Conservation (phyloP, 2,113 vertebrate species). For the Platysteira castanea region DNA sequence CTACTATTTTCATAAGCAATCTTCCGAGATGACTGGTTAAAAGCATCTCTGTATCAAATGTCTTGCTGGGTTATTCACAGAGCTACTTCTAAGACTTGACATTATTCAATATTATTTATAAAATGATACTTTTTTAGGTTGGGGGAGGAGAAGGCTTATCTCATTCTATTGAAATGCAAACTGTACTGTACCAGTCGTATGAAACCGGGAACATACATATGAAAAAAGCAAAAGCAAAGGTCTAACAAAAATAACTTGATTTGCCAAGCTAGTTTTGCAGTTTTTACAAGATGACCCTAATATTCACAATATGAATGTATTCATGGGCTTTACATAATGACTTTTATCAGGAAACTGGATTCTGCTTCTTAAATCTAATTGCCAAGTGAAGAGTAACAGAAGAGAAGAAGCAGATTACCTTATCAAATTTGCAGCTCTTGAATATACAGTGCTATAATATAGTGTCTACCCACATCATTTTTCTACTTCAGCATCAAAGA, state of each 20-base stretch:
- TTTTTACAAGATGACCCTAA: slow-evolving; percentile 79
- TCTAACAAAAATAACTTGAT: slow-evolving; percentile 75
- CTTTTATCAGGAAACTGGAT: slow-evolving; percentile 79
- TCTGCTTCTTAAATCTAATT: slow-evolving; percentile 80
- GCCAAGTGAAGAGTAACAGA: slow-evolving; percentile 76
- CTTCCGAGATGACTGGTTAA: slow-evolving; percentile 71
- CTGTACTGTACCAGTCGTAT: slow-evolving; percentile 60
- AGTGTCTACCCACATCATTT: slow-evolving; percentile 73
- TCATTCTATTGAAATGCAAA: slow-evolving; percentile 78
- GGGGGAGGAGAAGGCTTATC: slow-evolving; percentile 70
- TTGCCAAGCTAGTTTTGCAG: slow-evolving; percentile 71
- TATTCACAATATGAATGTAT: slow-evolving; percentile 80
- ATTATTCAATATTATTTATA: slow-evolving; percentile 80
- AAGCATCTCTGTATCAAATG: slow-evolving; percentile 73
- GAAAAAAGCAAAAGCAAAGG: slow-evolving; percentile 67
- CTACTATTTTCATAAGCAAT: slow-evolving; percentile 76
- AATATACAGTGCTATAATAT: slow-evolving; percentile 76
- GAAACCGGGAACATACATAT: slow-evolving; percentile 43
- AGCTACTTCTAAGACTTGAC: slow-evolving; percentile 71
- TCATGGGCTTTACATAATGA: slow-evolving; percentile 79
- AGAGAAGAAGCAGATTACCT: slow-evolving; percentile 77
- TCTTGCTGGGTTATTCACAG: slow-evolving; percentile 76
- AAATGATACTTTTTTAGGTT: slow-evolving; percentile 71
- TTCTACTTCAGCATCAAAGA: slow-evolving; percentile 73
- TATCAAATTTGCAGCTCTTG: slow-evolving; percentile 79